Conservation (phyloP, 1,140 invertebrate genomes). For the Aphis craccivora region DNA sequence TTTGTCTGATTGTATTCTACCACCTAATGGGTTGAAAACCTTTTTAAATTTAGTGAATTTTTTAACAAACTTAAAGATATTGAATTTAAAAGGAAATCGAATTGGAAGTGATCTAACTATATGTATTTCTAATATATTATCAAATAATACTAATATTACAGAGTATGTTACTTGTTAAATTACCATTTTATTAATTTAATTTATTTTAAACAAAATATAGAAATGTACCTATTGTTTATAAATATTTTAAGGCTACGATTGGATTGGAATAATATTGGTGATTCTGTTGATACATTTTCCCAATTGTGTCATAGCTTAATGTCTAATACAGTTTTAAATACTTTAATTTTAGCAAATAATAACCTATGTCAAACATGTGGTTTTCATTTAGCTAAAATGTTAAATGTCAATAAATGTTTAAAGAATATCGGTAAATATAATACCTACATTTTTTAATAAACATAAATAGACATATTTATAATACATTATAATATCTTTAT, state of each 20-base stretch:
- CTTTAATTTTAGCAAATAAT: slow-evolving; percentile 28
- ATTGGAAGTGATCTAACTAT: not conserved
- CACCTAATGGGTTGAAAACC: not conserved
- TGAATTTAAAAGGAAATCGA: slow-evolving; percentile 47
- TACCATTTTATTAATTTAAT: not conserved
- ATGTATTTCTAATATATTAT: slow-evolving; percentile 42
- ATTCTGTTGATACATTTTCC: slow-evolving; percentile 26
- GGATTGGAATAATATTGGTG: slow-evolving; percentile 46
- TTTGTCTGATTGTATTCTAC: slow-evolving; percentile 36
- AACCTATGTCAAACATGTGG: not conserved
- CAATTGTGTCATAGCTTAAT: slow-evolving; percentile 34
- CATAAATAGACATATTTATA: too few species aligned
- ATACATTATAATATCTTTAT: not conserved
- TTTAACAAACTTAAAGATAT: not conserved
- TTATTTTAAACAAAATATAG: not conserved
- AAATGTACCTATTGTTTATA: not conserved
- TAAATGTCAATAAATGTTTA: slow-evolving; percentile 26
- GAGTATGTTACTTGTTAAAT: slow-evolving; percentile 23
- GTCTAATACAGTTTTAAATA: slow-evolving; percentile 32
- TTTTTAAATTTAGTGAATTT: slow-evolving; percentile 5
- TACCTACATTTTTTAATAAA: not conserved
- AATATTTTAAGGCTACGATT: slow-evolving; percentile 20
- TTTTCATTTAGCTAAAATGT: slow-evolving; percentile 13
- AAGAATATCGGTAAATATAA: slow-evolving; percentile 26
- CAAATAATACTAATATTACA: slow-evolving; percentile 6